These are phyloP conservation scores for Malurus melanocephalus DNA, from an alignment of 2,113 vertebrate species.

Conservation along the genomic window DNA sequence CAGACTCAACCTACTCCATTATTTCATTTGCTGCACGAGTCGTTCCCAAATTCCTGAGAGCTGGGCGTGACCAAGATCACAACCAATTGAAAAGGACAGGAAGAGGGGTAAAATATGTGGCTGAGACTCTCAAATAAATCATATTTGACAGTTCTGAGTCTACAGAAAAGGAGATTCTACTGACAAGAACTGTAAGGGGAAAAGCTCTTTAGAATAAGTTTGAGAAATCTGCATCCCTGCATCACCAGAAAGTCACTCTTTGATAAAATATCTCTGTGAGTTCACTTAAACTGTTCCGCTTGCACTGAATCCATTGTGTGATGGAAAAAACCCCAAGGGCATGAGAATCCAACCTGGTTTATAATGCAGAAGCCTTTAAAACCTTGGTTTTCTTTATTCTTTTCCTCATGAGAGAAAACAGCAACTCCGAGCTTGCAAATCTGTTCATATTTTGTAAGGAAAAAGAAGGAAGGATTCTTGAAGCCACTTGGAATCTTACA, in stretches of 20 bases:
- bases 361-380: not conserved
- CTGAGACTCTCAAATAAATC: not conserved
- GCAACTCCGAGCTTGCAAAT: not conserved
- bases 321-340: rapidly evolving
- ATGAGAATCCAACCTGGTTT: not conserved
- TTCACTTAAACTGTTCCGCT: not conserved
- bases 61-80: not conserved
- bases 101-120: not conserved
- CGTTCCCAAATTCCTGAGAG: not conserved
- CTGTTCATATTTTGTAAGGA: not conserved
- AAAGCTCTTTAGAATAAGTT: not conserved
- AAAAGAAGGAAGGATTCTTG: not conserved
- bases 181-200: not conserved
- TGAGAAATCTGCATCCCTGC: not conserved
- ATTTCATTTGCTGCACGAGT: not conserved
- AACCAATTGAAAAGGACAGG: not conserved
- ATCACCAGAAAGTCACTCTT: not conserved
- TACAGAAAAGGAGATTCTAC: not conserved
- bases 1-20: not conserved
- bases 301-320: not conserved
- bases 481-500: not conserved
- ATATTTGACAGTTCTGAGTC: not conserved
- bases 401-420: not conserved
- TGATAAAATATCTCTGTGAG: not conserved
- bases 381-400: not conserved